Base-by-base conservation (phyloP, 2,888 invertebrate species). In the Oscheius sp. region DNA sequence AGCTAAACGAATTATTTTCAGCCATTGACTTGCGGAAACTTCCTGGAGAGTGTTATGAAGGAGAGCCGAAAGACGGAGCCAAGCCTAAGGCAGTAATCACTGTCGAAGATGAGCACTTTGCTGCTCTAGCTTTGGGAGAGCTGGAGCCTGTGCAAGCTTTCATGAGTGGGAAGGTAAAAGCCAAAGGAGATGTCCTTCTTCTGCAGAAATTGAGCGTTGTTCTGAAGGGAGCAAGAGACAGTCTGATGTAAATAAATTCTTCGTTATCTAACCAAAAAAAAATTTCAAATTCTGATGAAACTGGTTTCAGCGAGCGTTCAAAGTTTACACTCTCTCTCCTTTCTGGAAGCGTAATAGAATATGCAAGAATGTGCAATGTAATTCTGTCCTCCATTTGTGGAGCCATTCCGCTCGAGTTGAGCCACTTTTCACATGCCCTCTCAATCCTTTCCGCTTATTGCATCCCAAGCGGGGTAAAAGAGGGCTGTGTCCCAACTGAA, bases 401-500 rank as follows among this genome's bases (percentile, higher is more conserved):
- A n/a, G n/a, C 61, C 27, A 61, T 61, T 61, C 61, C 61, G 42
- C 42, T 45, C 42, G 61, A 61, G 27, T 61, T 61, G 61, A 61
- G 61, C 61, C 61, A 61, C 45, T 61, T 61, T 55, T 45, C 45
- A 20, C 45, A 27, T 45, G n/a, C 6, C 55, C 27, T 20, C 42
- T 25, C 61, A 61, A 61, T 61, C 61, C 61, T 45, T 61, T 61
- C 45, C 61, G 61, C 61, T 61, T 61, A 61, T 61, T 61, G 61
- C 61, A 61, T 61, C 61, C 20, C 25, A 10, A 23, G 15, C n/a
- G 27, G 20, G 15, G 27, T 15, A 25, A 34, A 33, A 31, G 12
- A 15, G 1, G 23, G 37, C 20, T n/a, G n/a, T 6, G 34, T 10
- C 34, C 15, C 17, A 27, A 23, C 34, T 31, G 17, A 5, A 34